Conservation (phyloP, 2,888 invertebrate genomes). For the Orthosia incerta region DNA sequence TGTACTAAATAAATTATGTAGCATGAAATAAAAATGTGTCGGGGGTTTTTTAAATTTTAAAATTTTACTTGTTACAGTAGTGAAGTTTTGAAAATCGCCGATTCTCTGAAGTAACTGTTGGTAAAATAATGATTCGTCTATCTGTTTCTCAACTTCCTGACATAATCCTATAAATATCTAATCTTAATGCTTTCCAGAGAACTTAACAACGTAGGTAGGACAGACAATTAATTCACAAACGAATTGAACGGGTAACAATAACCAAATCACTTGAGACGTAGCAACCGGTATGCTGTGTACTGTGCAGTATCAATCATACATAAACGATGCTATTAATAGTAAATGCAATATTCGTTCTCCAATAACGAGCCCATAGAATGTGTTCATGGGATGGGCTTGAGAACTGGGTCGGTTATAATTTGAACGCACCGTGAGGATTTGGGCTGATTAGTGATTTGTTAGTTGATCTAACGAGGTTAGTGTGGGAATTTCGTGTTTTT, state of each 20-base stretch:
- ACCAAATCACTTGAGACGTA: slow-evolving; percentile 5
- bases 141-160: not conserved
- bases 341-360: slow-evolving; percentile 46
- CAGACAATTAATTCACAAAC: slow-evolving; percentile 20
- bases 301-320: slow-evolving; percentile 49
- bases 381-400: slow-evolving; percentile 76
- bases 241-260: slow-evolving; percentile 12
- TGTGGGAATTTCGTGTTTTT: not conserved
- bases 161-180: too few species aligned
- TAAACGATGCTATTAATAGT: slow-evolving; percentile 57
- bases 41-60: too few species aligned
- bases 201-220: not conserved
- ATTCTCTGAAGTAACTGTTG: not conserved
- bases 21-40: too few species aligned
- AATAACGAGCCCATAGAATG: slow-evolving; percentile 68
- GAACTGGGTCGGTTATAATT: slow-evolving; percentile 72
- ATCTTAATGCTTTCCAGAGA: not conserved
- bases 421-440: slow-evolving; percentile 41
- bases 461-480: not conserved
- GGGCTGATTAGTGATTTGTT: slow-evolving; percentile 17
- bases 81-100: not conserved
- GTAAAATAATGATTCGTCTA: too few species aligned
- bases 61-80: too few species aligned
- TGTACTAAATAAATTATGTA: too few species aligned
- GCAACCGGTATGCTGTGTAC: slow-evolving; percentile 29